Evolutionary conservation across 2,888 invertebrate genomes (phyloP).

Genomic region (Pyrocoelia pectoralis): DNA sequence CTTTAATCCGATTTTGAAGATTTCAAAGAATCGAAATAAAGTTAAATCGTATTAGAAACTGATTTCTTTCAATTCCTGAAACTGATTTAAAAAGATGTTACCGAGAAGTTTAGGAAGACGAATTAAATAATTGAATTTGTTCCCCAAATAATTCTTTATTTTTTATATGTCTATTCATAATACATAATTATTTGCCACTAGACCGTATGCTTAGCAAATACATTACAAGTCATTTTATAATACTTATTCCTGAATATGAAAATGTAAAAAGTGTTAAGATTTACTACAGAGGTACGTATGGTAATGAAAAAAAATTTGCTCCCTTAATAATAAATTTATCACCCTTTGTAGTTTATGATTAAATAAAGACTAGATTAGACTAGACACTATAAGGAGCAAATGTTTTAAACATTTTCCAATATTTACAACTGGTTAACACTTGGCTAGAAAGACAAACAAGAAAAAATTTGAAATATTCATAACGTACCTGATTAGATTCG

Average conservation of each 20-base stretch:
- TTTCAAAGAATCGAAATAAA: background rate
- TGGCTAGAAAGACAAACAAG: conserved; percentile 35
- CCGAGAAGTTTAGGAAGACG: no score
- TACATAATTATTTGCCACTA: conserved; percentile 57
- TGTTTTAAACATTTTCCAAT: conserved; percentile 42
- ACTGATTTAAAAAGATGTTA: background rate
- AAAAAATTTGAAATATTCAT: conserved; percentile 18
- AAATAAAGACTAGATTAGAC: conserved; percentile 50
- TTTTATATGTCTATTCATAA: conserved; percentile 52
- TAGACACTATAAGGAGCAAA: conserved; percentile 44
- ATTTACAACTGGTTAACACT: conserved; percentile 42
- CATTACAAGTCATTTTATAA: conserved; percentile 54
- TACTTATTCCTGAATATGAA: conserved; percentile 55
- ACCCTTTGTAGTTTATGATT: conserved; percentile 48
- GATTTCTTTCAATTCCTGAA: background rate
- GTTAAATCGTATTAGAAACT: background rate
- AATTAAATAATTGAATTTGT: conserved; percentile 17
- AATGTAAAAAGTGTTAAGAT: conserved; percentile 52
- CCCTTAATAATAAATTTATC: conserved; percentile 47
- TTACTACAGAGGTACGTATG: conserved; percentile 47
- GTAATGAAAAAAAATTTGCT: conserved; percentile 38
- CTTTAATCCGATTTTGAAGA: background rate
- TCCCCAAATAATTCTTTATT: conserved; percentile 49
- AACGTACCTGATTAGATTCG: conserved; percentile 1
- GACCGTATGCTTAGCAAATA: conserved; percentile 56